phyloP scores from a whole-genome alignment of 2,113 vertebrate genomes.

The Tiliqua scincoides region DNA sequence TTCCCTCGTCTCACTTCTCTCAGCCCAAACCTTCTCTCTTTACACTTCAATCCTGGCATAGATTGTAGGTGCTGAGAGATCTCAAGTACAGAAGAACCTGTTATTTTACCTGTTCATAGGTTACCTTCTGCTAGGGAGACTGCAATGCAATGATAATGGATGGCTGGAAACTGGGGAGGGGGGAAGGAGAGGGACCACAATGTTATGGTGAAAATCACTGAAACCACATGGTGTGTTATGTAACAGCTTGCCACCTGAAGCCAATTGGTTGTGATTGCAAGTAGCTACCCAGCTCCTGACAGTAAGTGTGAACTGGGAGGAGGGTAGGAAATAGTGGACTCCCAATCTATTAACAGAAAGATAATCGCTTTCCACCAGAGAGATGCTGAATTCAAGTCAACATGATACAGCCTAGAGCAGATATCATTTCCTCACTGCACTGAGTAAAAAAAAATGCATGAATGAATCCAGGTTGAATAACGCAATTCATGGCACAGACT shows the following conservation, averaged over 20 bases:
- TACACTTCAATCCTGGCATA: not conserved
- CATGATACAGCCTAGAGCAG: not conserved
- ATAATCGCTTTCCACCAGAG: not conserved
- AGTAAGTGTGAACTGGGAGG: not conserved
- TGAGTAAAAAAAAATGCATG: not conserved
- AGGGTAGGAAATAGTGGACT: not conserved
- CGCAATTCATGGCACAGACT: not conserved
- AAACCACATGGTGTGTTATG: not conserved
- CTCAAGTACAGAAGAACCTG: not conserved
- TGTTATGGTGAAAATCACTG: not conserved
- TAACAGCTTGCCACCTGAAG: not conserved
- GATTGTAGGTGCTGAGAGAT: not conserved
- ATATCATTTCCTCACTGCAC: not conserved
- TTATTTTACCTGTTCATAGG: not conserved
- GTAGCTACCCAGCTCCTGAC: not conserved
- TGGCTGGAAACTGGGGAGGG: too few species aligned
- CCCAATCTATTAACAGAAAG: not conserved
- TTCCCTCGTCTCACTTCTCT: not conserved
- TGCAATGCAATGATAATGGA: not conserved
- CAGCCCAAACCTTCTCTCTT: not conserved
- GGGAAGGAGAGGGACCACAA: too few species aligned
- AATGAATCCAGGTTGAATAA: not conserved
- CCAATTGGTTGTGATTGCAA: not conserved
- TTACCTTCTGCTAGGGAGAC: not conserved
- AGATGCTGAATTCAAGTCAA: not conserved